Conservation (phyloP, 1,140 invertebrate genomes). For the Colletes gigas region DNA sequence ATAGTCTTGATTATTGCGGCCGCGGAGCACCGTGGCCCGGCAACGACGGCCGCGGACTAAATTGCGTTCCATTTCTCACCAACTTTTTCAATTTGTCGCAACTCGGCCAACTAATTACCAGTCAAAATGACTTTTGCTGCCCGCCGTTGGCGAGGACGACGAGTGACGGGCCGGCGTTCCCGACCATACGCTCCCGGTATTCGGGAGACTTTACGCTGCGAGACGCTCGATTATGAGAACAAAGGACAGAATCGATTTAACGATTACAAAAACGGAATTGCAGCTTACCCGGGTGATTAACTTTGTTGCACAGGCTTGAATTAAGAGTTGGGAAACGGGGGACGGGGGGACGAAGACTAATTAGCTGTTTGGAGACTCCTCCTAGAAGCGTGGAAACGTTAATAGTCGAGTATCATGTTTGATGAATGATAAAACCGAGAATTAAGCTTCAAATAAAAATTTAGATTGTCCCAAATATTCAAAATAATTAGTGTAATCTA, state of each 20-base stretch:
- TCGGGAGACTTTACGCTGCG: conserved; percentile 29
- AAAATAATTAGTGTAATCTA: too few relatives aligned
- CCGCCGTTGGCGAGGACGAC: conserved; percentile 11
- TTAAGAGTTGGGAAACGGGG: too few relatives aligned
- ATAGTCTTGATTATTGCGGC: conserved; percentile 58
- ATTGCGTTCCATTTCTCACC: conserved; percentile 78
- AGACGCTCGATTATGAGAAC: conserved; percentile 24
- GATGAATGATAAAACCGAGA: too few relatives aligned
- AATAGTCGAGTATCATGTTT: too few relatives aligned
- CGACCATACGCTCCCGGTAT: background rate
- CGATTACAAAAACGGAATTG: background rate
- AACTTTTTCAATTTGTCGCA: conserved; percentile 79
- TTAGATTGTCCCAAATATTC: too few relatives aligned
- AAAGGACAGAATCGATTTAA: background rate
- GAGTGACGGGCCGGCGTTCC: background rate
- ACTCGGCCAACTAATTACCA: conserved; percentile 77
- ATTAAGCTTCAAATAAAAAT: too few relatives aligned
- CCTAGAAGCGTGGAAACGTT: too few relatives aligned
- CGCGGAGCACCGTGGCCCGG: conserved; percentile 42
- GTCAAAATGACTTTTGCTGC: conserved; percentile 75
- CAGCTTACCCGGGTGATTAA: too few relatives aligned
- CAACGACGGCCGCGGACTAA: conserved; percentile 65
- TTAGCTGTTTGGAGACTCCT: too few relatives aligned
- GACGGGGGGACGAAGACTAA: too few relatives aligned
- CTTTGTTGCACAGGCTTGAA: too few relatives aligned